Percentiles rank a stretch among this genome's conserved stretches.
These are phyloP conservation scores for Palythoa heliodiscus DNA, from an alignment of 92 coral and sea anemone genomes.

Conservation along the genomic window DNA sequence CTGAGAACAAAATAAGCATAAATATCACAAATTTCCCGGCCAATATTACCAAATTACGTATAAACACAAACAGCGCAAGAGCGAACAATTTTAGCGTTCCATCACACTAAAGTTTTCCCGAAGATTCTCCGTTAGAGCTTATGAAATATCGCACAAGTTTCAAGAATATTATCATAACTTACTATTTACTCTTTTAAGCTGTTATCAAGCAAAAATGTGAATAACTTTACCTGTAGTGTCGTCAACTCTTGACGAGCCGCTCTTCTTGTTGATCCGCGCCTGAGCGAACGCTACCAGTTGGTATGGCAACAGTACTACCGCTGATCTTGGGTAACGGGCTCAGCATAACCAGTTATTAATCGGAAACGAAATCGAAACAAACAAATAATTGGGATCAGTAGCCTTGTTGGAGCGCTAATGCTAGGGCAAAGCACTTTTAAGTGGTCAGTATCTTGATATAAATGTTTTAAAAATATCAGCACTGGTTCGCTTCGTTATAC, in stretches of 20 bases:
- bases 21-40: neutral
- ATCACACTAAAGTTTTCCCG: neutral
- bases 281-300: conserved; percentile 32
- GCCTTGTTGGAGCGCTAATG: too few relatives aligned
- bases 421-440: too few relatives aligned
- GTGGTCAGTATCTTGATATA: too few relatives aligned
- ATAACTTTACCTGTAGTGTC: neutral
- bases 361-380: too few relatives aligned
- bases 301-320: neutral
- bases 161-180: neutral
- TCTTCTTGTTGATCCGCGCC: conserved; percentile 21
- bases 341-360: too few relatives aligned
- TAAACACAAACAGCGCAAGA: neutral
- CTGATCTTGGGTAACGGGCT: neutral
- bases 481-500: too few relatives aligned
- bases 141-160: neutral
- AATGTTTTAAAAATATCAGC: too few relatives aligned
- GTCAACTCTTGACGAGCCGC: neutral
- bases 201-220: conserved; percentile 23
- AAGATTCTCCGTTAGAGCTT: neutral
- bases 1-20: too few relatives aligned
- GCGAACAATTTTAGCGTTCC: neutral
- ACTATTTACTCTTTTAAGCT: neutral
- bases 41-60: neutral
- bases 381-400: too few relatives aligned